phyloP scores from a whole-genome alignment of 2,888 invertebrate species.

The Rhagium mordax region DNA sequence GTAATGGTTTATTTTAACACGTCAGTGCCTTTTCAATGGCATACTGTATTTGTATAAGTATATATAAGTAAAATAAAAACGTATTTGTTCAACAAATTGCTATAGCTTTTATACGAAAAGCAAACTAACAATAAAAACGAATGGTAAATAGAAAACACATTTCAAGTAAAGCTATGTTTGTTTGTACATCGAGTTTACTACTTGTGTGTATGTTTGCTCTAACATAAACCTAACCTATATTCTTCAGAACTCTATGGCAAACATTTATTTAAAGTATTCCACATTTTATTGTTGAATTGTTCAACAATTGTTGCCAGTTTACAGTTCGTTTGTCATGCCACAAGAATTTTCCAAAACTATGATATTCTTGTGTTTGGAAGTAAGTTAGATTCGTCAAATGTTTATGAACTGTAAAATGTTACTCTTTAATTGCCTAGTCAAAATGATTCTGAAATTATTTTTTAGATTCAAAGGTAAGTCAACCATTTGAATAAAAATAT shows the following conservation, averaged over 20 bases:
- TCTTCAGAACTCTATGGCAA: conserved; percentile 38
- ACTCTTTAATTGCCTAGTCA: no score
- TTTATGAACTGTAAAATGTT: no score
- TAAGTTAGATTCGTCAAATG: no score
- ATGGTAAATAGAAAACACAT: conserved; percentile 66
- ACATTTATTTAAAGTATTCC: conserved; percentile 22
- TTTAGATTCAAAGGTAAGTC: no score
- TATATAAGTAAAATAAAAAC: conserved; percentile 39
- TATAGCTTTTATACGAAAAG: conserved; percentile 54
- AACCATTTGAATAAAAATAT: no score
- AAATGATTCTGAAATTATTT: no score
- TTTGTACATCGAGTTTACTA: conserved; percentile 58
- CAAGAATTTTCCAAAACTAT: neutral
- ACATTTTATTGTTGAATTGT: neutral
- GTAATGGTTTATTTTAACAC: conserved; percentile 41
- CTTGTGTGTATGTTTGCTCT: conserved; percentile 55
- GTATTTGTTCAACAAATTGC: conserved; percentile 62
- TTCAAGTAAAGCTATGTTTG: conserved; percentile 61
- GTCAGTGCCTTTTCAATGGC: conserved; percentile 22
- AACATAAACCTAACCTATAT: conserved; percentile 55
- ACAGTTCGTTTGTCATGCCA: neutral
- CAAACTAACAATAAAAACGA: conserved; percentile 61
- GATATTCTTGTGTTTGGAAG: neutral
- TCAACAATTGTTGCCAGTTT: neutral
- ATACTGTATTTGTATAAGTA: conserved; percentile 33